Evolutionary conservation across 2,797 vertebrate genomes (phyloP).

Genomic region (Bovichtus diacanthus): DNA sequence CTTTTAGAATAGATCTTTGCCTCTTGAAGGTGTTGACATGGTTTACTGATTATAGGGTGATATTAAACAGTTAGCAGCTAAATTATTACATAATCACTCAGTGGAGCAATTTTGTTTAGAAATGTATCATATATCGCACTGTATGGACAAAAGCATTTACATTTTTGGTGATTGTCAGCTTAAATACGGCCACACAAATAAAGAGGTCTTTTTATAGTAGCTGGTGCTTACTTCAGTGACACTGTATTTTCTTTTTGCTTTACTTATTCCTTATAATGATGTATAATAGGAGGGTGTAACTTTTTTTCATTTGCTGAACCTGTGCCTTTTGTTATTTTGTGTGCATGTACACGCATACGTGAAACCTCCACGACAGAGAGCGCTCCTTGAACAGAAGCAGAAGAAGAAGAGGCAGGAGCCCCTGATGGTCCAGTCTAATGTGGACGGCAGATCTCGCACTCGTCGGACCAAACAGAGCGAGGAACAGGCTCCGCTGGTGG

Average conservation of each 20-base stretch:
- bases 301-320: slow-evolving; percentile 17
- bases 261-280: background rate
- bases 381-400: slow-evolving; percentile 97
- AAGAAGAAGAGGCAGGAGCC: slow-evolving; percentile 98
- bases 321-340: slow-evolving; percentile 2
- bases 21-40: background rate
- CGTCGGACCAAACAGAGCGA: slow-evolving; percentile 94
- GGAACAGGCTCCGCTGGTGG: slow-evolving; percentile 97
- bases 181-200: background rate
- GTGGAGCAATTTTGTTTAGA: background rate
- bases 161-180: background rate
- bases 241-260: background rate
- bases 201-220: background rate
- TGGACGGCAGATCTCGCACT: slow-evolving; percentile 91
- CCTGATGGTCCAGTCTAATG: slow-evolving; percentile 97
- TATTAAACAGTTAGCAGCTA: background rate
- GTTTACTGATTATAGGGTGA: background rate
- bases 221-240: background rate
- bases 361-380: slow-evolving; percentile 83
- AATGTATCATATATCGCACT: background rate
- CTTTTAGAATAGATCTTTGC: background rate
- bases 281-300: background rate
- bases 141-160: background rate
- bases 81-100: background rate
- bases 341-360: background rate